Conservation (phyloP, 2,113 vertebrate species). For the Salvator merianae region DNA sequence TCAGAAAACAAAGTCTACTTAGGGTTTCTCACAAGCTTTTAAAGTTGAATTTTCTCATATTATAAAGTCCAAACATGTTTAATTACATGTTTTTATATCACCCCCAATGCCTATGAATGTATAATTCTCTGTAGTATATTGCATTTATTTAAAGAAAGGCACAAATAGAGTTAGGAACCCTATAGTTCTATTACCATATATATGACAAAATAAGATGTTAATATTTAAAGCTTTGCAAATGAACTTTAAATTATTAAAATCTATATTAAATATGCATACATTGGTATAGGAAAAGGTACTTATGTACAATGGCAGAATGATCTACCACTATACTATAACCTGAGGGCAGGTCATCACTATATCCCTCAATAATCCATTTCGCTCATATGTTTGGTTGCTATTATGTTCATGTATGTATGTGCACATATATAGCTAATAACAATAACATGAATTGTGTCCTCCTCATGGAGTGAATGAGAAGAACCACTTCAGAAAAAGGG, state of each 20-base stretch:
- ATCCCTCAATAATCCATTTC: accelerated
- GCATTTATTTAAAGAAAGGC: slow-evolving; percentile 10
- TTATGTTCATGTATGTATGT: not conserved
- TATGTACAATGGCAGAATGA: not conserved
- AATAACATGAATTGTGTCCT: not conserved
- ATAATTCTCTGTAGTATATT: not conserved
- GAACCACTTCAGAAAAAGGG: too few species aligned
- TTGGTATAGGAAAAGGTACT: slow-evolving; percentile 7
- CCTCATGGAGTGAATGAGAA: too few species aligned
- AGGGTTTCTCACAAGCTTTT: not conserved
- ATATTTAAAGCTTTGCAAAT: slow-evolving; percentile 39
- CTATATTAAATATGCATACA: slow-evolving; percentile 12
- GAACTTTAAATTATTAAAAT: slow-evolving; percentile 37
- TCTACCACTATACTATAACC: not conserved
- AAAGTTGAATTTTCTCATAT: not conserved
- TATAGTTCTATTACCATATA: not conserved
- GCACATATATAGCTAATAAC: not conserved
- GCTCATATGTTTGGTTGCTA: not conserved
- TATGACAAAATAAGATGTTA: slow-evolving; percentile 9
- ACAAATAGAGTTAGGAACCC: not conserved
- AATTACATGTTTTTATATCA: not conserved
- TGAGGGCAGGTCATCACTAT: not conserved
- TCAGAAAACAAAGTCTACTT: not conserved
- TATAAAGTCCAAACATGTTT: not conserved
- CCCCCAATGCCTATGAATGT: slow-evolving; percentile 5